Conservation (phyloP, 2,113 vertebrate species). For the Dicrurus megarhynchus region DNA sequence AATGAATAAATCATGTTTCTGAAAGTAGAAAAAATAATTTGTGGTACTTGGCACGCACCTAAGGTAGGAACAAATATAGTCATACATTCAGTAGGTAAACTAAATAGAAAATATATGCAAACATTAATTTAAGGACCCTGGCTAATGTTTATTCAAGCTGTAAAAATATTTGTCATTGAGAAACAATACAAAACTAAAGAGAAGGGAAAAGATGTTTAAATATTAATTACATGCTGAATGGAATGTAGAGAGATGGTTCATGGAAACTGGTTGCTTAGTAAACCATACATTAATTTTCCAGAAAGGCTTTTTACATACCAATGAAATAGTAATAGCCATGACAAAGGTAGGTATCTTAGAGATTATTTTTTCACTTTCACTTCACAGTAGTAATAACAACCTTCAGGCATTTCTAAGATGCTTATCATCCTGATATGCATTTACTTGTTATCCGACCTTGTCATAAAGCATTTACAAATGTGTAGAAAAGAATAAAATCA, state of each 20-base stretch:
- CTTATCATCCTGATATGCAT: neutral
- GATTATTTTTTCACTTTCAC: neutral
- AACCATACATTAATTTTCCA: slow-evolving; percentile 29
- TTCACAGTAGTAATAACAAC: neutral
- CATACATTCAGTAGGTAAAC: neutral
- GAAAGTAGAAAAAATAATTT: neutral
- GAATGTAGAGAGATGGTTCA: neutral
- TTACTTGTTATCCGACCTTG: neutral
- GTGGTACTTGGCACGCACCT: neutral
- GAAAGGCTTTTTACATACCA: neutral
- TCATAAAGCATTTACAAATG: neutral
- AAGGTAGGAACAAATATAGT: neutral
- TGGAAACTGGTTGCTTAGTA: neutral
- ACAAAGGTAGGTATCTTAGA: neutral
- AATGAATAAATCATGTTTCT: neutral
- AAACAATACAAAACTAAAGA: slow-evolving; percentile 35
- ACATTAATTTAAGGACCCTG: slow-evolving; percentile 5
- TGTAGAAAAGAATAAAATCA: slow-evolving; percentile 16
- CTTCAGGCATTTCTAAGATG: neutral
- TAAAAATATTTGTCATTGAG: slow-evolving; percentile 51
- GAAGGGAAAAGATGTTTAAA: slow-evolving; percentile 15
- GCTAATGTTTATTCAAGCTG: slow-evolving; percentile 31
- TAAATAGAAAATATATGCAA: slow-evolving; percentile 30
- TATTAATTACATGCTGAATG: slow-evolving; percentile 46
- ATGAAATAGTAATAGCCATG: neutral